Conservation (phyloP, 2,888 invertebrate species). For the Sminthurides aquaticus region DNA sequence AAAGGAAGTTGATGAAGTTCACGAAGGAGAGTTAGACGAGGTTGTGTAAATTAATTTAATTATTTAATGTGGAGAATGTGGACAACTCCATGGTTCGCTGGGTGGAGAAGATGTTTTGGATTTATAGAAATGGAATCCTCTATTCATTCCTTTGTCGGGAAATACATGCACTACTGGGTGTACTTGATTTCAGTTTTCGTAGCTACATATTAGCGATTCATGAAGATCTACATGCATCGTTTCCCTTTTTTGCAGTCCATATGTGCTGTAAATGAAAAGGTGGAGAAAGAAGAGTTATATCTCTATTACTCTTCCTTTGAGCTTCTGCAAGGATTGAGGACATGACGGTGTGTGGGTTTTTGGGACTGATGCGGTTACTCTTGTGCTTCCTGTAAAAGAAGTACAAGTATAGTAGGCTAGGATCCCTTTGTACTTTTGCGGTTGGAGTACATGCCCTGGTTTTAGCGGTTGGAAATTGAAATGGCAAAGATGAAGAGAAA, state of each 20-base stretch:
- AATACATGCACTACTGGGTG: neutral
- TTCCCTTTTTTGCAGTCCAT: neutral
- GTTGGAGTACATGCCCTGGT: neutral
- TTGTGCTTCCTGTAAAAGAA: neutral
- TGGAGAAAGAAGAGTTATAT: neutral
- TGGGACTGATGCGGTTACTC: neutral
- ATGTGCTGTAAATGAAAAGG: neutral
- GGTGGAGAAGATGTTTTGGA: neutral
- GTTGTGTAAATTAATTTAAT: neutral
- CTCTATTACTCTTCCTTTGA: neutral
- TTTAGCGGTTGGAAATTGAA: neutral
- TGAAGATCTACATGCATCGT: neutral
- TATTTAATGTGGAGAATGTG: neutral
- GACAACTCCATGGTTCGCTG: neutral
- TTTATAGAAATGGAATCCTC: neutral
- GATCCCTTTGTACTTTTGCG: neutral
- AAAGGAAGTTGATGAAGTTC: no score
- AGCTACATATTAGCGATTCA: neutral
- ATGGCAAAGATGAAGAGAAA: neutral
- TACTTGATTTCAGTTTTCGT: no score
- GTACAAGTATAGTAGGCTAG: no score
- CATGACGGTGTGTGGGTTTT: no score
- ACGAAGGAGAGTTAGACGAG: neutral
- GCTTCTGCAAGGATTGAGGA: neutral
- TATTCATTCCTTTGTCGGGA: neutral